phyloP scores from a whole-genome alignment of 2,888 invertebrate genomes.

The Syrphus vitripennis region DNA sequence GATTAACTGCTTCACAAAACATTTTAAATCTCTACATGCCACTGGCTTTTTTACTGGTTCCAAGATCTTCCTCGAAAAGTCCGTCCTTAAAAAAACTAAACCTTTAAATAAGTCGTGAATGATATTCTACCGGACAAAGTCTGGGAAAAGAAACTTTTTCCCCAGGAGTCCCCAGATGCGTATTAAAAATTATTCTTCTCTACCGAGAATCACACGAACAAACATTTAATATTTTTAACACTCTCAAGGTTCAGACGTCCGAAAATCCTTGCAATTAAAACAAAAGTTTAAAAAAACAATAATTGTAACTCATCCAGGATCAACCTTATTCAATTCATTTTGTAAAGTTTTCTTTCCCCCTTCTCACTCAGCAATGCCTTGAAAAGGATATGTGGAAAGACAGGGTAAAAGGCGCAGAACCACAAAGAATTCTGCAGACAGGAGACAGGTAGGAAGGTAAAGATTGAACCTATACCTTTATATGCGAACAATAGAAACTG shows the following conservation, averaged over 20 bases:
- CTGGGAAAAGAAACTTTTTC: conserved; percentile 33
- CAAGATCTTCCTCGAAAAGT: conserved; percentile 1
- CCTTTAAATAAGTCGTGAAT: conserved; percentile 31
- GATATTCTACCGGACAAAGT: conserved; percentile 25
- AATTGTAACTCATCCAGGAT: conserved; percentile 50
- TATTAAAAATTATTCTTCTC: conserved; percentile 37
- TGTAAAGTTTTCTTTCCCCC: conserved; percentile 14
- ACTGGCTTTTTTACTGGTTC: conserved; percentile 10
- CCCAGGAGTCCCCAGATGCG: background rate
- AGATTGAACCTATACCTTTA: background rate
- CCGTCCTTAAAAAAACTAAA: no score
- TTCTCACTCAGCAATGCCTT: no score
- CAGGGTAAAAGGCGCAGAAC: conserved; percentile 27
- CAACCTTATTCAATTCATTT: conserved; percentile 48
- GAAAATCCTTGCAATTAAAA: conserved; percentile 53
- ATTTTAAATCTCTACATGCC: background rate
- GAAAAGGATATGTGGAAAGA: background rate
- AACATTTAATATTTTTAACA: conserved; percentile 30
- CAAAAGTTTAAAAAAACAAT: conserved; percentile 12
- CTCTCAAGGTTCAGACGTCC: conserved; percentile 41
- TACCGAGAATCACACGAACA: background rate
- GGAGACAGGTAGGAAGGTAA: background rate
- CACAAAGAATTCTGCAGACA: conserved; percentile 14
- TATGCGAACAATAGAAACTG: conserved; percentile 44
- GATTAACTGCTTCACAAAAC: background rate